Evolutionary conservation across 2,888 invertebrate genomes (phyloP).

Genomic region (Colostygia pectinataria): DNA sequence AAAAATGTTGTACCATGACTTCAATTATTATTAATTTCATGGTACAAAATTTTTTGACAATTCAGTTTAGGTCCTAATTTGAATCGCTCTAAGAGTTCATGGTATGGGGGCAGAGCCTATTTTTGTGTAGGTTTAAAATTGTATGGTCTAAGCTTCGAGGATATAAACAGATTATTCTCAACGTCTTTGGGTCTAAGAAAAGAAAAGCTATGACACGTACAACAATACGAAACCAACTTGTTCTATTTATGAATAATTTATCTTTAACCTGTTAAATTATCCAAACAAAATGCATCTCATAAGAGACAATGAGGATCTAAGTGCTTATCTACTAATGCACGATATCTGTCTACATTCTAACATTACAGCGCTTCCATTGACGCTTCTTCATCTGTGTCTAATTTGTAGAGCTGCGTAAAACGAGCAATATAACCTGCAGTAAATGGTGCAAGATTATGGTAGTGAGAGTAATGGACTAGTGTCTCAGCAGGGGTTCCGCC

Average conservation of each 20-base stretch:
- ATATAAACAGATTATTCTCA: too few species aligned
- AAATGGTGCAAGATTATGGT: slow-evolving; percentile 16
- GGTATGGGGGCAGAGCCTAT: too few species aligned
- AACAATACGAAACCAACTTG: slow-evolving; percentile 8
- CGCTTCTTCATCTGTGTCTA: not conserved
- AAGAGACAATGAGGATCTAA: slow-evolving; percentile 71
- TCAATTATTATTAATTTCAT: too few species aligned
- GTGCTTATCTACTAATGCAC: slow-evolving; percentile 48
- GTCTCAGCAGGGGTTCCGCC: slow-evolving; percentile 65
- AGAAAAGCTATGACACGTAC: not conserved
- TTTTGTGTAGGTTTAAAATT: too few species aligned
- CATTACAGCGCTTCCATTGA: slow-evolving; percentile 16
- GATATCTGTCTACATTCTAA: slow-evolving; percentile 11
- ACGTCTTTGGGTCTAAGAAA: too few species aligned
- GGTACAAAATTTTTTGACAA: too few species aligned
- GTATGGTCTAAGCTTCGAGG: too few species aligned
- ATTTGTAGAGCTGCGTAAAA: not conserved
- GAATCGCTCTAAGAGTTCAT: too few species aligned
- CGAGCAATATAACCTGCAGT: slow-evolving; percentile 5
- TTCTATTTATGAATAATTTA: slow-evolving; percentile 1
- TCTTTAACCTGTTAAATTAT: slow-evolving; percentile 49
- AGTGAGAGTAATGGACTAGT: slow-evolving; percentile 40
- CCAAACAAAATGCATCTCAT: slow-evolving; percentile 73
- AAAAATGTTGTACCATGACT: too few species aligned
- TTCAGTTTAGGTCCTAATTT: too few species aligned